Base-by-base conservation (phyloP, 2,113 vertebrate genomes). In the Accipiter virgatus region DNA sequence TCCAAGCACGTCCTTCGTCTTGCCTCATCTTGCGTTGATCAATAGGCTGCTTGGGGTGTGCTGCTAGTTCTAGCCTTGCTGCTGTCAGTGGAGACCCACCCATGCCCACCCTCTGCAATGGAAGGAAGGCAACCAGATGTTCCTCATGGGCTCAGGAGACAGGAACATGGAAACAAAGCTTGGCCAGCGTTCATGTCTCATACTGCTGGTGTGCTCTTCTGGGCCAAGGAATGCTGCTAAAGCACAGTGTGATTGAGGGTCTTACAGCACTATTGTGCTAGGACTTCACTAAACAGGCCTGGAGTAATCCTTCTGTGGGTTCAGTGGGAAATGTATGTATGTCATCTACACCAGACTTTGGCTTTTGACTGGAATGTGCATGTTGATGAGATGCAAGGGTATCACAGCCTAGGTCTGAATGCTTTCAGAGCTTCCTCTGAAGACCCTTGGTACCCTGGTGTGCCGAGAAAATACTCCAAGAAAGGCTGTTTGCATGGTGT, bases 101-200 rank as follows among this genome's bases (percentile, higher is more conserved):
- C 94, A 95, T 94, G 94, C 95, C 95, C 96, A 96, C 93, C 82
- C 96, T 97, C 87, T 38, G 82, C 75, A 88, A 6, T 36, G 80
- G 71, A 61, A 91, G 93, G 85, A 67, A 97, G 93, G 96, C 96
- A 59, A 91, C 96, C 94, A 95, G 97, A 97, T 96, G 95, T 96
- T 97, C 92, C 72, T 95, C 89, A 47, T 94, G 95, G 96, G 87
- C 94, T 92, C 85, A 68, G 92, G 95, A 97, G 93, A 90, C 95
- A 72, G 94, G 71, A 96, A 90, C 92, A 83, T 68, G 75, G 90
- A 94, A 97, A 97, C 95, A 97, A 97, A 96, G 96, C 93, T 59
- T 97, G 96, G 95, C 96, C 56, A 48, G 95, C 7, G 15, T 95
- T 96, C 89, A 66, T 18, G 87, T 90, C 93, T 95, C 91, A 42